These are phyloP conservation scores for Dipodomys ordii DNA, from an alignment of 2,113 vertebrate species.

Conservation along the genomic window DNA sequence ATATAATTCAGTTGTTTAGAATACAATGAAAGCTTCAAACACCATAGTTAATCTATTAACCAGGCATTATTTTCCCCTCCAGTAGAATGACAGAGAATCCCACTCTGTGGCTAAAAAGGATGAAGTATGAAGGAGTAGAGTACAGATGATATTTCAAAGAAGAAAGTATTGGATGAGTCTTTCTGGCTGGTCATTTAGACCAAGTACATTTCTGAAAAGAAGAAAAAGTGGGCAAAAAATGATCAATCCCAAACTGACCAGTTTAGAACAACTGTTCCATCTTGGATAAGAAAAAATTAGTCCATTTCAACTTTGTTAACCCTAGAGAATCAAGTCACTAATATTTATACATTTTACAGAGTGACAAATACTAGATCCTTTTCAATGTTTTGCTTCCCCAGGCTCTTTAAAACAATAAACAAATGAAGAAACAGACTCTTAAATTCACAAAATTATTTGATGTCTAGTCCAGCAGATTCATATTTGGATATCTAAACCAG, in stretches of 20 bases:
- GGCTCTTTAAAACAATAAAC: background rate
- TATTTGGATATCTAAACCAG: background rate
- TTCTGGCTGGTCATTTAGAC: background rate
- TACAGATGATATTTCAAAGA: background rate
- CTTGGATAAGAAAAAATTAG: background rate
- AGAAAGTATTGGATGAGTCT: background rate
- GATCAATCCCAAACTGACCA: background rate
- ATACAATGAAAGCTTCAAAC: slow-evolving; percentile 8
- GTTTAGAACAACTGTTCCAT: slow-evolving; percentile 41
- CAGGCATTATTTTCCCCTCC: slow-evolving; percentile 27
- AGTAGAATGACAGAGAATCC: slow-evolving; percentile 50
- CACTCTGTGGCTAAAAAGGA: slow-evolving; percentile 2
- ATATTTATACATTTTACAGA: slow-evolving; percentile 12
- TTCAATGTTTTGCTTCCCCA: slow-evolving; percentile 3
- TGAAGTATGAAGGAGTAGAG: slow-evolving; percentile 31
- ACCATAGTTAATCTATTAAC: slow-evolving; percentile 28
- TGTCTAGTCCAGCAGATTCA: slow-evolving; percentile 21
- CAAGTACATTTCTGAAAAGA: slow-evolving; percentile 17
- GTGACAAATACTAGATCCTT: background rate
- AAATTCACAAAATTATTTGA: slow-evolving; percentile 26
- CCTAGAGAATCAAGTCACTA: background rate
- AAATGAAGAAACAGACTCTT: slow-evolving; percentile 29
- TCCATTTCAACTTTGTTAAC: slow-evolving; percentile 43
- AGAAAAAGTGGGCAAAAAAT: background rate
- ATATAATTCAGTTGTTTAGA: slow-evolving; percentile 54